Evolutionary conservation across 2,888 invertebrate genomes (phyloP).

Genomic region (Mamestra brassicae): DNA sequence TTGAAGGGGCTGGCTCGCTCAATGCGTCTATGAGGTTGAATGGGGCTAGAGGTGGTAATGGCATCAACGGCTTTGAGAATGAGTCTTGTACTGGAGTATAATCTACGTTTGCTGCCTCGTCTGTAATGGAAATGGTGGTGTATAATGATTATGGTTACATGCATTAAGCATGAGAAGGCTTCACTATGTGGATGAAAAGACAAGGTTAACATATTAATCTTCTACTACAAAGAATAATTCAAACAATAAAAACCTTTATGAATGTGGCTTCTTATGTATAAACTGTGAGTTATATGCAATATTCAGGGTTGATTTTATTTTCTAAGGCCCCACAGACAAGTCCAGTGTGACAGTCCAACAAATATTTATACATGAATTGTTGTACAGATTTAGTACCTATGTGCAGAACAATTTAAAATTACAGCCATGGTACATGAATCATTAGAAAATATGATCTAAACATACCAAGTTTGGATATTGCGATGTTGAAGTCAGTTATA

Average conservation of each 20-base stretch:
- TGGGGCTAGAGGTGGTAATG: constrained; percentile 34
- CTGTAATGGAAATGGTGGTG: constrained; percentile 65
- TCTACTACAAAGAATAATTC: background rate
- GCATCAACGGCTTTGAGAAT: constrained; percentile 54
- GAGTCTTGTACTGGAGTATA: constrained; percentile 80
- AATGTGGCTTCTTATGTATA: background rate
- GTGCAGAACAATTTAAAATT: no score
- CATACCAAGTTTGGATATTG: constrained; percentile 79
- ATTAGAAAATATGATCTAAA: background rate
- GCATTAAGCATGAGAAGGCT: no score
- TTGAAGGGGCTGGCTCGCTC: constrained; percentile 80
- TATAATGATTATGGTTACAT: constrained; percentile 3
- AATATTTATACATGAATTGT: no score
- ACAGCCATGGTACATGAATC: no score
- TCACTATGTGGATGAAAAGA: no score
- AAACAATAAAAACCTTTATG: background rate
- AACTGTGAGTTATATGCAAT: background rate
- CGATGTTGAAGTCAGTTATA: constrained; percentile 84
- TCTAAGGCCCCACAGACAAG: no score
- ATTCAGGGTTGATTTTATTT: background rate
- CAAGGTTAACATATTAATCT: background rate
- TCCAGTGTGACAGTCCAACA: no score
- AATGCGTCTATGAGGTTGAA: constrained; percentile 81
- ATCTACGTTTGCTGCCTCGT: constrained; percentile 69
- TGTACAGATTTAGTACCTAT: no score